Evolutionary conservation across 2,888 invertebrate genomes (phyloP), one percentile per base, ranked within the genome.

Genomic region (Lumbricus terrestris): DNA sequence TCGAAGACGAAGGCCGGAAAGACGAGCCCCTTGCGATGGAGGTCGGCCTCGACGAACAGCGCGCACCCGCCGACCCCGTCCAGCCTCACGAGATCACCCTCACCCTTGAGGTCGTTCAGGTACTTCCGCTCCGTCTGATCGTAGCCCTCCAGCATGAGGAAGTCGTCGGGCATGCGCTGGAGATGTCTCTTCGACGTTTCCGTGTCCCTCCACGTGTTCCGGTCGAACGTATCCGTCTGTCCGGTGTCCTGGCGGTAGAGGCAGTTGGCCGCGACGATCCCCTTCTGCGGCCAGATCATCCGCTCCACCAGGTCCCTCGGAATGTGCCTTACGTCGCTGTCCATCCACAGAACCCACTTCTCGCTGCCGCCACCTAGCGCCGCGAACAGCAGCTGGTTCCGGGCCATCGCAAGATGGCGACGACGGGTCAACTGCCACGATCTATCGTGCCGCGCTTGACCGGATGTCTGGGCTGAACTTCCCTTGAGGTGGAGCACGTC

Each of bases 41-140:
- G 93, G 34, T 92, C 92, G 1, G 93, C 93, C 85, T 91, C 92
- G 2, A 94, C 91, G 23, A 94, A 91, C 83, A 94, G 90, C 5
- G 92, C 93, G 88, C 94, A 94, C 0, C 94, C 94, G 15, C 94
- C 94, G 13, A 94, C 94, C 1, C 94, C 94, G 92, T 94, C 94
- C 82, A 94, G 83, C 13, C 93, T 92, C 16, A 94, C 94, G 40
- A 91, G 34, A 2, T 93, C 91, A 8, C 94, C 94, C 88, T 94
- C 93, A 13, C 92, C 92, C 69, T 92, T 92, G 33, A 94, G 91
- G 90, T 94, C 92, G 2, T 94, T 92, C 29, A 94, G 92, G 90
- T 92, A 93, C 38, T 93, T 91, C 82, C 94, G 89, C n/a, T 90
- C 88, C 1, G 93, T 92, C 29, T 90, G 54, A n/a, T 92, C 93